These are phyloP conservation scores for Chaitophorus viminalis DNA, from an alignment of 2,888 invertebrate genomes.

Conservation along the genomic window DNA sequence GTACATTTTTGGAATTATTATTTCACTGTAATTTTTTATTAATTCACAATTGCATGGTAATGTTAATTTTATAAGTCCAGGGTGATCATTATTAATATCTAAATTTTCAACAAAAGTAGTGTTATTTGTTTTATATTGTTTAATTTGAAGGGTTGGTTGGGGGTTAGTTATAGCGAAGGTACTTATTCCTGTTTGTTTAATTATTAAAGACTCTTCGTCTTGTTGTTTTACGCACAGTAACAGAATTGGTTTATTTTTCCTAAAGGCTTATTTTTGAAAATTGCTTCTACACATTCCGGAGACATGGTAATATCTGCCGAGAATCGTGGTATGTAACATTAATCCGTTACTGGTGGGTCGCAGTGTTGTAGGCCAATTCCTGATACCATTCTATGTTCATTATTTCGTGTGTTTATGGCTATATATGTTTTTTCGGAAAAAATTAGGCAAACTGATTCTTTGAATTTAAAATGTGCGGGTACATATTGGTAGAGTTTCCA, in stretches of 20 bases:
- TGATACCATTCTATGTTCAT: slow-evolving; percentile 10
- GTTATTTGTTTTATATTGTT: neutral
- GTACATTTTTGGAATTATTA: slow-evolving; percentile 8
- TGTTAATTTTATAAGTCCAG: neutral
- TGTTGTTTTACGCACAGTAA: neutral
- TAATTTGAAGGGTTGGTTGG: neutral
- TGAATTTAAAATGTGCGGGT: neutral
- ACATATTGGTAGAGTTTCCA: neutral
- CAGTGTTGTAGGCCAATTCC: neutral
- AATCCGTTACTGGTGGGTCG: neutral
- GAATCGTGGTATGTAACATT: neutral
- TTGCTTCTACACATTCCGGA: neutral
- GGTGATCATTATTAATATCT: neutral
- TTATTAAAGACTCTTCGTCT: neutral
- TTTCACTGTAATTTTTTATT: neutral
- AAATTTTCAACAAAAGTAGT: neutral
- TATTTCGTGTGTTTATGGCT: neutral
- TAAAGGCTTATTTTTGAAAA: neutral
- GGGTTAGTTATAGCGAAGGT: neutral
- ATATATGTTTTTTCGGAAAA: neutral
- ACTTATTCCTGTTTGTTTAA: neutral
- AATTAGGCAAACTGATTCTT: neutral
- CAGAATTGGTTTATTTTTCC: neutral
- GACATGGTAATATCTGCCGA: neutral
- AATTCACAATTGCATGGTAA: neutral